Evolutionary conservation across 2,113 vertebrate species (phyloP).

Genomic region (Tragelaphus scriptus): DNA sequence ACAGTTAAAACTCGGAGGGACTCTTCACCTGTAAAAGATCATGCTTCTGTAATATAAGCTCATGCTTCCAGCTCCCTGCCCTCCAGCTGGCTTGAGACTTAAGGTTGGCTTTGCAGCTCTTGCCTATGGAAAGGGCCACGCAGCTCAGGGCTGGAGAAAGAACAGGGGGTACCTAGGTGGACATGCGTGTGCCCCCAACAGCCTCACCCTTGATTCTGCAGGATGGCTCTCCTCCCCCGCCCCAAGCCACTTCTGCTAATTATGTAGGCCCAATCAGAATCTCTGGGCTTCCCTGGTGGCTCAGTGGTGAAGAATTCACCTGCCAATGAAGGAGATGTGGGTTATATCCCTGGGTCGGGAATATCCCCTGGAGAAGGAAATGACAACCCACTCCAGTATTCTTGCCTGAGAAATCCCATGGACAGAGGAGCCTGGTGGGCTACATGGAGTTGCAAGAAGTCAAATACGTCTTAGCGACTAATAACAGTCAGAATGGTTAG

Average conservation of each 20-base stretch:
- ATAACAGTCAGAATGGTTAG: not conserved
- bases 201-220: not conserved
- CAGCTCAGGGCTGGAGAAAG: not conserved
- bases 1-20: not conserved
- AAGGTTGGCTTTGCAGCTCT: not conserved
- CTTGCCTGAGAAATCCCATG: not conserved
- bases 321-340: not conserved
- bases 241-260: constrained; percentile 26
- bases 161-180: accelerated
- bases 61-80: not conserved
- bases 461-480: not conserved
- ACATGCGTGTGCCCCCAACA: not conserved
- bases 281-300: not conserved
- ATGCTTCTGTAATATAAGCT: not conserved
- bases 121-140: not conserved
- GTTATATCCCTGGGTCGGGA: not conserved
- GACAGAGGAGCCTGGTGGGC: not conserved
- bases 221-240: not conserved
- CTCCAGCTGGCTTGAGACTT: not conserved
- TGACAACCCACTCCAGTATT: not conserved
- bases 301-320: not conserved
- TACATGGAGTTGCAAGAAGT: not conserved
- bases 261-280: constrained; percentile 58
- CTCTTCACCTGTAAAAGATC: not conserved
- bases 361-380: not conserved